Evolutionary conservation across 2,888 invertebrate species (phyloP), one percentile per base, ranked within the genome.

Genomic region (Lithophane semibrunnea): DNA sequence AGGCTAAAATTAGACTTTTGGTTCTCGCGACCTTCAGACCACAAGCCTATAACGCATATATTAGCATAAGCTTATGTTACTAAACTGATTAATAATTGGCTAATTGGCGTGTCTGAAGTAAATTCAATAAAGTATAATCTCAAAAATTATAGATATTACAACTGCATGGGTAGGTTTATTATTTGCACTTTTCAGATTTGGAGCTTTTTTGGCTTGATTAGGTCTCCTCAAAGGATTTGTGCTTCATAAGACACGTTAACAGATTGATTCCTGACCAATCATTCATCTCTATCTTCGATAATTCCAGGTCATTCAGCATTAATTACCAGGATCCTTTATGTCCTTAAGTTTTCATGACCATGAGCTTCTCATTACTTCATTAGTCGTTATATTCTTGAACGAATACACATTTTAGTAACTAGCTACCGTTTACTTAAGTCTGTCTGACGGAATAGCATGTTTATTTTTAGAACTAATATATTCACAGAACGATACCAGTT

Each of bases 381-480:
- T 9, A 63, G 7, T 18, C 21, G 44, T 29, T 61, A 18, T 10
- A 47, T 16, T 5, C n/a, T 64, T 49, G 13, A 29, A 37, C 13
- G 5, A 18, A 29, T 58, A 8, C 7, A 52, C 12, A 10, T 29
- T 70, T 77, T 37, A 77, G 29, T 70, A 12, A 49, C 12, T 29
- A 3, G 18, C 52, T 47, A 77, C 37, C 54, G 29, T n/a, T 56
- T 58, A 77, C 54, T 21, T 56, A 61, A 69, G 56, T 68, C 56
- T 13, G 42, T 71, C 44, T 72, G 76, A 65, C 56, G 18, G 60
- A 64, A 81, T 56, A 37, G 29, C 8, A n/a, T 13, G 63, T n/a
- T 63, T 84, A 84, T 80, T 75, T 80, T 54, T 77, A 77, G 84
- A 64, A 56, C 58, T 80, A 83, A 80, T 74, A 37, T 83, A 80